Base-by-base conservation (phyloP, 1,140 invertebrate genomes). In the Periplaneta americana region DNA sequence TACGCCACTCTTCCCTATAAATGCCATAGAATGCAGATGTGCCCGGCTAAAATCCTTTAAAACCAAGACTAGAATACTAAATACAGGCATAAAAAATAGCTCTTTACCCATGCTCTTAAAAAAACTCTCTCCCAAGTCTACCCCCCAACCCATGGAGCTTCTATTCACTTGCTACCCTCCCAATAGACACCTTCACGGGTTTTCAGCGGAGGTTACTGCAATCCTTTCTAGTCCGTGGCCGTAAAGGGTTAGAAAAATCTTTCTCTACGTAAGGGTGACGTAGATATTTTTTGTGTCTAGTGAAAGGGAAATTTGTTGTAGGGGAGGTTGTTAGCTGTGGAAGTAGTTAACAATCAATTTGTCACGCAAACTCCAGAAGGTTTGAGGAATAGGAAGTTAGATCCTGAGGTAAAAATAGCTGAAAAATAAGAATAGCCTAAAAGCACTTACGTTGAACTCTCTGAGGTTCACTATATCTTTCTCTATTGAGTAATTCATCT, bases 21-120 rank as follows among this genome's bases (percentile, higher is more conserved):
- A 28, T 18, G 17, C 22, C 22, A 15, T n/a, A 36, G 11, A 34
- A 78, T 78, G 76, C 76, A 78, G 76, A 78, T 78, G 76, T 36
- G 35, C 35, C 11, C 76, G 10, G n/a, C 35, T 78, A 78, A 78
- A 78, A 78, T 78, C 76, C 28, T 78, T 37, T 78, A 78, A 78
- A 78, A 78, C 76, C 76, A 78, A 78, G 76, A 78, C 76, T 31
- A 78, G 76, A 78, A 78, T 78, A 78, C 34, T 78, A 78, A 78
- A 78, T 78, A 78, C 76, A 78, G 31, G 37, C 34, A n/a, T n/a
- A 39, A 36, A 36, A 78, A n/a, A 18, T 15, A 4, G 33, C 18
- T 15, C 34, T 36, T 18, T n/a, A 78, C 33, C 5, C 76, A 78
- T 78, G 34, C 22, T 78, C 76, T 78, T 5, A 34, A 78, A 36